Percentiles rank a stretch among this genome's conserved stretches.
phyloP scores from a whole-genome alignment of 1,140 invertebrate genomes.

The Leptoteleia sp. region DNA sequence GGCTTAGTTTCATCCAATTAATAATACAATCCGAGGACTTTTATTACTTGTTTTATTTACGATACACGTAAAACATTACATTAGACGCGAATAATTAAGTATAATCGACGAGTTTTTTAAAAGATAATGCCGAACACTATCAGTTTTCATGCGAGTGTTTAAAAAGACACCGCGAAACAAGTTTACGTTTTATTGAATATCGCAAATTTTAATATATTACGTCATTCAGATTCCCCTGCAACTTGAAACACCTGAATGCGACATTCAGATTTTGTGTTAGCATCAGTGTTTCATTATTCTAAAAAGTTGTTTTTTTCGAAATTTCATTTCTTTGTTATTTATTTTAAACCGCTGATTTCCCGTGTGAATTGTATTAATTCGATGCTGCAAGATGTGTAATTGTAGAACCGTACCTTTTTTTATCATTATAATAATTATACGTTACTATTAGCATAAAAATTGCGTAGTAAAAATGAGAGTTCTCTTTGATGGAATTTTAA shows the following conservation, averaged over 20 bases:
- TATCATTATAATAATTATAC: conserved; percentile 22
- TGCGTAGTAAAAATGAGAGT: conserved; percentile 5
- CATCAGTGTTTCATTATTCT: background rate
- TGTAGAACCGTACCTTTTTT: background rate
- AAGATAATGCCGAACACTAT: conserved; percentile 5
- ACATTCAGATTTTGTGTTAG: too few species aligned
- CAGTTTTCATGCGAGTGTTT: conserved; percentile 3
- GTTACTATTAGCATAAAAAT: conserved; percentile 27
- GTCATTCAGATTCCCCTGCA: background rate
- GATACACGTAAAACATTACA: conserved; percentile 15
- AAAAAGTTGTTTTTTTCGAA: background rate
- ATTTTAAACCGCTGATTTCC: background rate
- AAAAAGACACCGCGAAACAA: conserved; percentile 7
- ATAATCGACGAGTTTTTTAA: conserved; percentile 23
- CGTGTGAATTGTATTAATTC: conserved; percentile 5
- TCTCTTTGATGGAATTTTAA: conserved; percentile 15
- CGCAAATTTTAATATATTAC: conserved; percentile 14
- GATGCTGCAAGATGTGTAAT: conserved; percentile 6
- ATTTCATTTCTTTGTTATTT: background rate
- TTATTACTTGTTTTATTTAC: conserved; percentile 22
- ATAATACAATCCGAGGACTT: conserved; percentile 17
- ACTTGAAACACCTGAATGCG: too few species aligned
- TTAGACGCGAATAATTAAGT: conserved; percentile 33
- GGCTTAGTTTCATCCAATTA: conserved; percentile 8
- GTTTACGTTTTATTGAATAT: conserved; percentile 18